Conservation (phyloP, 35 echinoderm and acorn worm species). For the Acanthaster planci region DNA sequence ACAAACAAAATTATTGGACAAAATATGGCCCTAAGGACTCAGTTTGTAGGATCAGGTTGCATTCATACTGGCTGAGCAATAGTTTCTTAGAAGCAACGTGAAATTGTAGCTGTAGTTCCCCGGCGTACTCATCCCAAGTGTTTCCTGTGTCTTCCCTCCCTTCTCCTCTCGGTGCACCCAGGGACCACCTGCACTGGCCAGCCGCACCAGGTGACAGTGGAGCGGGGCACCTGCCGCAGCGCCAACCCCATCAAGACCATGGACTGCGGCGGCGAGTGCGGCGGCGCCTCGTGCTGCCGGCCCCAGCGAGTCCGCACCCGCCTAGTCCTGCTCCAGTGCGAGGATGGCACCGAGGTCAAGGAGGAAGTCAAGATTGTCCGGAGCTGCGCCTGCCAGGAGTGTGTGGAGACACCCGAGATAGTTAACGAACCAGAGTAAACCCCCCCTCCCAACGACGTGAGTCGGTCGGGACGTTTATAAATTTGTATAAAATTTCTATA, state of each 20-base stretch:
- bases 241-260: slow-evolving; percentile 41
- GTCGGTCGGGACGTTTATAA: neutral
- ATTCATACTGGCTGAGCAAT: no score
- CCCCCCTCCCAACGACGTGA: neutral
- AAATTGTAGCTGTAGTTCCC: neutral
- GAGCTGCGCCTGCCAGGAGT: slow-evolving; percentile 77
- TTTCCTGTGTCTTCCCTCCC: slow-evolving; percentile 6
- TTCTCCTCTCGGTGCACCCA: slow-evolving; percentile 18
- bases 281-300: slow-evolving; percentile 67
- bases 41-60: no score
- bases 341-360: slow-evolving; percentile 44
- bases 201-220: slow-evolving; percentile 25
- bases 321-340: slow-evolving; percentile 66
- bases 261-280: slow-evolving; percentile 73
- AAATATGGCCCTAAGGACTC: no score
- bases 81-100: no score
- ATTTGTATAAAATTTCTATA: slow-evolving; percentile 22
- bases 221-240: slow-evolving; percentile 66
- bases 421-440: neutral
- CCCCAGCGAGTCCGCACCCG: slow-evolving; percentile 57
- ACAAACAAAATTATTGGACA: no score
- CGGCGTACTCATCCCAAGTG: neutral
- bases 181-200: slow-evolving; percentile 77
- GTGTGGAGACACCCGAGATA: slow-evolving; percentile 9
- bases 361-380: slow-evolving; percentile 48